Conservation (phyloP, 1,140 invertebrate genomes). For the Bombus waltoni region DNA sequence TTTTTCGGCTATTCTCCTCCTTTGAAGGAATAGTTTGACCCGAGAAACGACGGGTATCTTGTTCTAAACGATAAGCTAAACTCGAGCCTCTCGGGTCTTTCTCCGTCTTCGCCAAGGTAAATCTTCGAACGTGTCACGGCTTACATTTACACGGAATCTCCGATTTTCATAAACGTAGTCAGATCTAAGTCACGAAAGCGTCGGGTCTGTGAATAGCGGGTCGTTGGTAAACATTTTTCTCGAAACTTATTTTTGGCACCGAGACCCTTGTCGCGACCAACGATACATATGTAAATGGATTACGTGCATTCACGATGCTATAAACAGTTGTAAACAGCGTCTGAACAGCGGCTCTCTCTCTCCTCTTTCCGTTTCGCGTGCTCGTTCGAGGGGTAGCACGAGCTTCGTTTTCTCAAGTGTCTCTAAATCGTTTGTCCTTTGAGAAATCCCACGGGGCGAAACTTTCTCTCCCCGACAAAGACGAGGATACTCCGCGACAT, state of each 20-base stretch:
- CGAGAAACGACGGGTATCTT: background rate
- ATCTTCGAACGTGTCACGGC: background rate
- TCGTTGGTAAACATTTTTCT: background rate
- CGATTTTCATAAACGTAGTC: background rate
- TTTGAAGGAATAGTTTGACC: background rate
- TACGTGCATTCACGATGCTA: slow-evolving; percentile 10
- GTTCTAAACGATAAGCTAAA: no score
- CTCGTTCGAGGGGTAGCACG: background rate
- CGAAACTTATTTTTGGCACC: background rate
- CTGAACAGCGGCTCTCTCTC: background rate
- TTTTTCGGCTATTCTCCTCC: background rate
- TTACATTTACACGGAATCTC: background rate
- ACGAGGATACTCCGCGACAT: slow-evolving; percentile 55
- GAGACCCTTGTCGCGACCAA: background rate
- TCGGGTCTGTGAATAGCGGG: background rate
- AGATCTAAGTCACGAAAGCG: background rate
- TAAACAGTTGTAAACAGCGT: slow-evolving; percentile 64
- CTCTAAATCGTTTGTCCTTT: slow-evolving; percentile 12
- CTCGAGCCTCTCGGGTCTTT: no score
- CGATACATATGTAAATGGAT: slow-evolving; percentile 1
- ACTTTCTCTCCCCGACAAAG: slow-evolving; percentile 15
- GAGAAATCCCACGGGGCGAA: slow-evolving; percentile 32
- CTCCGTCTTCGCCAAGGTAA: background rate
- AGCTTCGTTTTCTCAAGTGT: slow-evolving; percentile 5
- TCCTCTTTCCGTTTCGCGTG: background rate